Percentiles rank a stretch among this genome's conserved stretches.
These are phyloP conservation scores for Rhabdomys dilectus DNA, from an alignment of 2,113 vertebrate species.

Conservation along the genomic window DNA sequence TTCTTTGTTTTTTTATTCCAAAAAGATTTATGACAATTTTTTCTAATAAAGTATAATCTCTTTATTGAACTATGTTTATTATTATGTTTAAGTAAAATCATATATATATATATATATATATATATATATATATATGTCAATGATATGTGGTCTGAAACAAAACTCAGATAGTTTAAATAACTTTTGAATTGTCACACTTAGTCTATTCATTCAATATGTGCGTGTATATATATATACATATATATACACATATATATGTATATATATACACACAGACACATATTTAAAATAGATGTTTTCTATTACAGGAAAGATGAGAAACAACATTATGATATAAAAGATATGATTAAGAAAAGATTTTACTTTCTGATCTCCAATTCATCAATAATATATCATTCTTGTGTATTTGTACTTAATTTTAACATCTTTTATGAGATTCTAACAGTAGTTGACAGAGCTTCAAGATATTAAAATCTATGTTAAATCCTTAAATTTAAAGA, in stretches of 20 bases:
- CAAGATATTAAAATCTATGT: slow-evolving; percentile 56
- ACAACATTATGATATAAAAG: slow-evolving; percentile 39
- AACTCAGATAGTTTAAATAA: slow-evolving; percentile 59
- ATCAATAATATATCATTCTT: slow-evolving; percentile 29
- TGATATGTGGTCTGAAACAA: neutral
- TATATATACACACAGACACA: neutral
- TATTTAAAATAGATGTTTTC: slow-evolving; percentile 37
- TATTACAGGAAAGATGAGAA: slow-evolving; percentile 32
- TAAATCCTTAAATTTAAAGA: slow-evolving; percentile 50
- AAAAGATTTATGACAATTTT: neutral
- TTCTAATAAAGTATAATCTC: slow-evolving; percentile 39
- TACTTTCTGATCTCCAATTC: slow-evolving; percentile 40
- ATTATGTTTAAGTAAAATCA: slow-evolving; percentile 42
- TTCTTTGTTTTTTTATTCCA: slow-evolving; percentile 42
- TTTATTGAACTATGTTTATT: neutral
- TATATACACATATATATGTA: neutral
- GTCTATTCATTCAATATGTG: neutral
- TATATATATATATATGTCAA: slow-evolving; percentile 42
- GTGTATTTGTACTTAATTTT: slow-evolving; percentile 30
- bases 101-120: slow-evolving; percentile 19
- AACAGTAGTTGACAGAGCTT: slow-evolving; percentile 15
- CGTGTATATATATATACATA: neutral
- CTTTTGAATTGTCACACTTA: slow-evolving; percentile 51
- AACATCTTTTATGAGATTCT: slow-evolving; percentile 42
- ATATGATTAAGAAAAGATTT: slow-evolving; percentile 40